These are phyloP conservation scores for Anadara kagoshimensis DNA, from an alignment of 1,140 invertebrate genomes.

Conservation along the genomic window DNA sequence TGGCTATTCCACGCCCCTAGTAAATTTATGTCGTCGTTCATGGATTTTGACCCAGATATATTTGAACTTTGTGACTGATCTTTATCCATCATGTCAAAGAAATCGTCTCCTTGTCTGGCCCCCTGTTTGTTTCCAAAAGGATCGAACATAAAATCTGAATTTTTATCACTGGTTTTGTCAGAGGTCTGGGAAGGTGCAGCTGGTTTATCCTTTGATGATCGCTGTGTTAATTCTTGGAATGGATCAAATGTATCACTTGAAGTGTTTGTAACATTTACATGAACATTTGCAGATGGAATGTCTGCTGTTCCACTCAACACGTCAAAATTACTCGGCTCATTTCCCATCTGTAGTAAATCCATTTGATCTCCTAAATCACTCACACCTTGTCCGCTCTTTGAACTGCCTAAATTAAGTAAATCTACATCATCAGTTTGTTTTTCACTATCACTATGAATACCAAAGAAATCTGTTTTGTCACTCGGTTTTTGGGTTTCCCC, in stretches of 20 bases:
- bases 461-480: neutral
- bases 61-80: neutral
- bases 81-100: slow-evolving; percentile 57
- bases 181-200: neutral
- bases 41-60: neutral
- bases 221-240: slow-evolving; percentile 40
- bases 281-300: neutral
- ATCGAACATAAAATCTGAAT: neutral
- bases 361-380: slow-evolving; percentile 41
- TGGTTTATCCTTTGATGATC: slow-evolving; percentile 3
- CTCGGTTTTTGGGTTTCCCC: neutral
- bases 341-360: slow-evolving; percentile 57
- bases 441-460: neutral
- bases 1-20: slow-evolving; percentile 66
- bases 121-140: neutral
- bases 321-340: slow-evolving; percentile 77
- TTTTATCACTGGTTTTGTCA: slow-evolving; percentile 2
- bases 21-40: slow-evolving; percentile 49
- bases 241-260: slow-evolving; percentile 48
- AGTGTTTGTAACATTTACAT: slow-evolving; percentile 1
- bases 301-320: slow-evolving; percentile 74
- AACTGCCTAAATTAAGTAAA: slow-evolving; percentile 32
- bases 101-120: slow-evolving; percentile 46
- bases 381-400: neutral
- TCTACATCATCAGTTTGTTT: slow-evolving; percentile 27